Evolutionary conservation across 2,113 vertebrate species (phyloP), one percentile per base, ranked within the genome.

Genomic region (Prinia subflava): DNA sequence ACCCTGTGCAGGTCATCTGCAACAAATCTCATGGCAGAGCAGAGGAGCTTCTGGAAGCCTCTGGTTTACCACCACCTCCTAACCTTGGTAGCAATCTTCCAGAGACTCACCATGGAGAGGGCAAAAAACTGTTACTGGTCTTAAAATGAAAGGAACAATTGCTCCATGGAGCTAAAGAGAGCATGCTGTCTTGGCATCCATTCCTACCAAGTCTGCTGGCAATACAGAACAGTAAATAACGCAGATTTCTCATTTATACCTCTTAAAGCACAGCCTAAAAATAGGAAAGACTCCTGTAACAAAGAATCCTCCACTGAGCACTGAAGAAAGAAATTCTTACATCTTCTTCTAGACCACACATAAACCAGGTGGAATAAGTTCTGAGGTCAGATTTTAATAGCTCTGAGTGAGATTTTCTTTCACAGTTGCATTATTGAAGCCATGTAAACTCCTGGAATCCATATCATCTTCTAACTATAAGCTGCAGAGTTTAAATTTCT

Each of bases 51-150:
- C 75, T 77, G 30, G 21, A 91, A 87, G 13, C 12, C 7, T 23
- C 57, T 46, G 22, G 11, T 59, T 85, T 80, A 50, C 20, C 23
- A 46, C 7, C 22, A 52, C 17, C 30, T 76, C 59, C 35, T 73
- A 75, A 56, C 22, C 9, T 27, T 50, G 33, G 27, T 35, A 41
- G 11, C 8, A 30, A 63, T 33, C 28, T 73, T 79, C 52, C 74
- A 78, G 71, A 30, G 59, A 14, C 35, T 55, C 3, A 0, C 19
- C 27, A 46, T 4, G 11, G 37, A 87, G 62, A 60, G 14, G 33
- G 5, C 2, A 1, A 63, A 22, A 1, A 1, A 56, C 5, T 35
- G 5, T 63, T 56, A 46, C 27, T 11, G 13, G 19, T 23, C 49
- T 78, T 41, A 46, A 74, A 53, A 60, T 11, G 7, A 50, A 52